These are phyloP conservation scores for Psilopogon haemacephalus DNA, from an alignment of 2,113 vertebrate genomes.

Conservation along the genomic window DNA sequence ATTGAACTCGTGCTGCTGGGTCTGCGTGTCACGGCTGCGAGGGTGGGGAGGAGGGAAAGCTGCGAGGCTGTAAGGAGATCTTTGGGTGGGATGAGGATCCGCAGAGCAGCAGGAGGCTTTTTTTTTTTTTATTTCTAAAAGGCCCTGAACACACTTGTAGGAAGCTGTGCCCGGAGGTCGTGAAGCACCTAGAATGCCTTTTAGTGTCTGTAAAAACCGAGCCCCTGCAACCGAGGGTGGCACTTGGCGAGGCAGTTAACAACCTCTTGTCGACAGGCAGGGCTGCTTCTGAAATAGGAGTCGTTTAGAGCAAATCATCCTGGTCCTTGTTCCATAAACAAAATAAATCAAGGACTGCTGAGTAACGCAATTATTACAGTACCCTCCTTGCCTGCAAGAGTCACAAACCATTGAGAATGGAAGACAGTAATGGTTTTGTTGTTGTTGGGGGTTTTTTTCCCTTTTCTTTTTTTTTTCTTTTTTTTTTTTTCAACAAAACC, in stretches of 20 bases:
- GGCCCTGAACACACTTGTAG: not conserved
- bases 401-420: not conserved
- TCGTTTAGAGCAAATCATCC: slow-evolving; percentile 5
- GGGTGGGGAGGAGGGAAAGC: not conserved
- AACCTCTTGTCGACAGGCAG: not conserved
- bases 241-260: not conserved
- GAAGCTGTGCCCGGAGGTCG: not conserved
- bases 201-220: not conserved
- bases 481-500: not conserved
- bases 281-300: not conserved
- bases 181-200: not conserved
- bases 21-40: not conserved
- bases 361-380: not conserved
- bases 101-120: not conserved
- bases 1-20: not conserved
- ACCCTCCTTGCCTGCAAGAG: slow-evolving; percentile 12
- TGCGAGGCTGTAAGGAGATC: not conserved
- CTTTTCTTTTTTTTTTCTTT: not conserved
- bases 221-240: not conserved
- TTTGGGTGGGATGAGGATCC: not conserved
- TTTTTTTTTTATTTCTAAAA: not conserved
- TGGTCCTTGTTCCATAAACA: not conserved
- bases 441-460: not conserved
- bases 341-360: not conserved
- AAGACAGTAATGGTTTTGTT: slow-evolving; percentile 6